phyloP scores from a whole-genome alignment of 1,140 invertebrate genomes.

The Goniozus legneri region DNA sequence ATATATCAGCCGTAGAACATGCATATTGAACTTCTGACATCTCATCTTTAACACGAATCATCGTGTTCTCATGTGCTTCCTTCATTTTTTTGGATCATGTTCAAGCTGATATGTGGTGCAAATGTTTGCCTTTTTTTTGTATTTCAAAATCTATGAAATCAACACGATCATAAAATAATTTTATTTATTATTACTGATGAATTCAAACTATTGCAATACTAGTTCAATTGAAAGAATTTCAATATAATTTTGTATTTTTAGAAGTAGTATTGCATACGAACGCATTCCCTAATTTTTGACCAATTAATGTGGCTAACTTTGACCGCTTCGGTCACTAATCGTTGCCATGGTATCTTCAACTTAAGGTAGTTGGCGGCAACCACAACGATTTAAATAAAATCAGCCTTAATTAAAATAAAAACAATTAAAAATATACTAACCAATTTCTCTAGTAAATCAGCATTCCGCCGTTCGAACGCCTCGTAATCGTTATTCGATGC shows the following conservation, averaged over 20 bases:
- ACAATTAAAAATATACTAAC: no score
- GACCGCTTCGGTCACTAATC: no score
- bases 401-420: no score
- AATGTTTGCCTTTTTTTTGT: background rate
- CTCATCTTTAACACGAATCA: background rate
- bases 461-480: no score
- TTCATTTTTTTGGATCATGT: background rate
- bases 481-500: no score
- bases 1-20: background rate
- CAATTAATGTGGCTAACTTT: no score
- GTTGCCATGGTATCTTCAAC: no score
- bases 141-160: background rate
- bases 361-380: no score
- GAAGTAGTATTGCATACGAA: no score
- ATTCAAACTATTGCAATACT: background rate
- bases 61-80: background rate
- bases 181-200: background rate
- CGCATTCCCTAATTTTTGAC: no score
- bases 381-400: no score
- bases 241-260: background rate
- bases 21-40: background rate
- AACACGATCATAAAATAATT: background rate
- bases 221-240: background rate
- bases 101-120: background rate
- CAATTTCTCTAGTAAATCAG: no score